Evolutionary conservation across 2,888 invertebrate species (phyloP).

Genomic region (Ormia ochracea): DNA sequence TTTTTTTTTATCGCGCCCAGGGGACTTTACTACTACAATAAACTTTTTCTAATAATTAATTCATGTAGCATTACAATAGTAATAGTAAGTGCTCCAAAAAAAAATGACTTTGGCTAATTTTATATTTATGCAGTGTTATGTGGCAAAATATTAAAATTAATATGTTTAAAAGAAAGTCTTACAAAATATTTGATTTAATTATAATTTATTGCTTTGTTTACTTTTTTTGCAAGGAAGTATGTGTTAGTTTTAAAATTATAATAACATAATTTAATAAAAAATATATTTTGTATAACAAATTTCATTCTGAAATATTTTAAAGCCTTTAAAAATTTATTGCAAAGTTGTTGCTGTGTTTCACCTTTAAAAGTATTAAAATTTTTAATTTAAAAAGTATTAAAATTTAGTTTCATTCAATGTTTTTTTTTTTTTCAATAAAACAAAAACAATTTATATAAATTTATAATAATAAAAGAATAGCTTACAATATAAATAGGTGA

Average conservation of each 20-base stretch:
- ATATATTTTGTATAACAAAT: neutral
- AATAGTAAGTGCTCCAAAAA: too few species aligned
- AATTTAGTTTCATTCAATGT: slow-evolving; percentile 15
- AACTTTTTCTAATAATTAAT: too few species aligned
- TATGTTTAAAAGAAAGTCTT: too few species aligned
- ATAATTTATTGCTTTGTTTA: too few species aligned
- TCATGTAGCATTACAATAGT: too few species aligned
- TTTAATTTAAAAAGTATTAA: neutral
- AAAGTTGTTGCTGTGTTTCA: slow-evolving; percentile 10
- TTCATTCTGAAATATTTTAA: slow-evolving; percentile 12
- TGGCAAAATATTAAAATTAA: too few species aligned
- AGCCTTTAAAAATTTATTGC: slow-evolving; percentile 28
- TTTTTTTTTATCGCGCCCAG: too few species aligned
- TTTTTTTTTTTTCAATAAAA: slow-evolving; percentile 41
- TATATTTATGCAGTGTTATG: too few species aligned
- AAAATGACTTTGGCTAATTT: too few species aligned
- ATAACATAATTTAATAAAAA: neutral
- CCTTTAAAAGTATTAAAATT: neutral
- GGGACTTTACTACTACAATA: too few species aligned
- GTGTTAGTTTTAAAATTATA: neutral
- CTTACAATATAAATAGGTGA: slow-evolving; percentile 18
- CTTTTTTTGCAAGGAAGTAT: too few species aligned
- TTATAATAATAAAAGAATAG: slow-evolving; percentile 20
- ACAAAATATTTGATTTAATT: too few species aligned
- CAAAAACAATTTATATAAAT: slow-evolving; percentile 34